Conservation (phyloP, 2,888 invertebrate genomes). For the Unio pictorum region DNA sequence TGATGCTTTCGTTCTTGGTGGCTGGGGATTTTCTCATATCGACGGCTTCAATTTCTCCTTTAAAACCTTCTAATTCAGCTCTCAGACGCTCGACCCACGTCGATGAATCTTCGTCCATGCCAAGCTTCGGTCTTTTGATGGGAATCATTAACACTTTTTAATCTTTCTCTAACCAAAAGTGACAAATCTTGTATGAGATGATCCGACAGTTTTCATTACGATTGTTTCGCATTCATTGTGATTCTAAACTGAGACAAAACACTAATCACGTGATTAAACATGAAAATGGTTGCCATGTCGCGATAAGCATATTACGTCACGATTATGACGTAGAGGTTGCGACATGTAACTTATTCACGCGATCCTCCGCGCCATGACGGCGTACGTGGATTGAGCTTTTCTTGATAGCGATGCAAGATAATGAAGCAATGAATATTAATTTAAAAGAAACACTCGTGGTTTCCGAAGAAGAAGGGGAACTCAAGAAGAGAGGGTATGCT, state of each 20-base stretch:
- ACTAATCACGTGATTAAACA: too few relatives aligned
- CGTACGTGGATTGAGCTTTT: too few relatives aligned
- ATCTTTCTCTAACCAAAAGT: background rate
- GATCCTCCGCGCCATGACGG: too few relatives aligned
- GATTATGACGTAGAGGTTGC: background rate
- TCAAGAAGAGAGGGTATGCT: slow-evolving; percentile 73
- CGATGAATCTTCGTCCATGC: slow-evolving; percentile 36
- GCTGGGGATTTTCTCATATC: slow-evolving; percentile 46
- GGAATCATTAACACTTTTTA: slow-evolving; percentile 38
- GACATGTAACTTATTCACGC: too few relatives aligned
- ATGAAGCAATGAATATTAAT: slow-evolving; percentile 12
- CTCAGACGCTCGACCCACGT: slow-evolving; percentile 33
- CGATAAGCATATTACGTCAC: slow-evolving; percentile 5
- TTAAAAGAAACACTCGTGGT: slow-evolving; percentile 29
- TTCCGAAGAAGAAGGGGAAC: slow-evolving; percentile 64
- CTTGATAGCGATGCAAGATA: background rate
- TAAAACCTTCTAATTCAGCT: slow-evolving; percentile 55
- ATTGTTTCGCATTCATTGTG: too few relatives aligned
- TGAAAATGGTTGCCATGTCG: too few relatives aligned
- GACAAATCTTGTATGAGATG: background rate
- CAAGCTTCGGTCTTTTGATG: slow-evolving; percentile 40
- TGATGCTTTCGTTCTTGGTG: slow-evolving; percentile 42
- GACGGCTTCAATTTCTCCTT: slow-evolving; percentile 58
- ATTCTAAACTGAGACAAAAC: too few relatives aligned
- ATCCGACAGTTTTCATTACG: too few relatives aligned